Conservation (phyloP, 2,113 vertebrate genomes). For the Equus przewalskii region DNA sequence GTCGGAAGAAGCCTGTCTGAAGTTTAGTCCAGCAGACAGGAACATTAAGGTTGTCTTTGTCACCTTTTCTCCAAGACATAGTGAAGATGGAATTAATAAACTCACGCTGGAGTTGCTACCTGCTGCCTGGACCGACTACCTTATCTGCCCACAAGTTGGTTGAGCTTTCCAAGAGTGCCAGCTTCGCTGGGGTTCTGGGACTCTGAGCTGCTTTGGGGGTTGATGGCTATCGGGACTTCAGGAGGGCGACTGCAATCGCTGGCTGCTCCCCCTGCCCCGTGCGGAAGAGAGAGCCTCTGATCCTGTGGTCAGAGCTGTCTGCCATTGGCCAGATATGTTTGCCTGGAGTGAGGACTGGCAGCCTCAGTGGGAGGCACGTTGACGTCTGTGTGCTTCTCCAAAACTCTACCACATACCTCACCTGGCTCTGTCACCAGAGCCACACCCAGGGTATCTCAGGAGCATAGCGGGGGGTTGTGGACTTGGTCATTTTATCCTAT, state of each 20-base stretch:
- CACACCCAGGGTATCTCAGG: background rate
- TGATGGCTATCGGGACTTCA: background rate
- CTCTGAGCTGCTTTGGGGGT: background rate
- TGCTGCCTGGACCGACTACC: background rate
- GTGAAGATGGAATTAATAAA: background rate
- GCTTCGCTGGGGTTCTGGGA: background rate
- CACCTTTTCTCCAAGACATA: background rate
- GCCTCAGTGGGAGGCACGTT: background rate
- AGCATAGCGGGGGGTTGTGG: background rate
- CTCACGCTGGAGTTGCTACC: background rate
- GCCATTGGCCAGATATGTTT: background rate
- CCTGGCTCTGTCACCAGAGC: background rate
- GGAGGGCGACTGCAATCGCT: background rate
- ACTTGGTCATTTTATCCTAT: background rate
- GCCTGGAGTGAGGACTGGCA: background rate
- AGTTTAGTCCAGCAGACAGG: background rate
- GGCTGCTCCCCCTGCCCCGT: background rate
- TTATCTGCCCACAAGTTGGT: background rate
- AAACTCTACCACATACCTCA: background rate
- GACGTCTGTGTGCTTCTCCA: background rate
- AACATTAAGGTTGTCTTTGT: background rate
- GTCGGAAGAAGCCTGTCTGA: background rate
- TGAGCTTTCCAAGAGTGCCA: background rate
- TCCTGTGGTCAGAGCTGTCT: background rate
- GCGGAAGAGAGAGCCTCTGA: background rate